Evolutionary conservation across 2,113 vertebrate genomes (phyloP).

Genomic region (Uropsilus gracilis): DNA sequence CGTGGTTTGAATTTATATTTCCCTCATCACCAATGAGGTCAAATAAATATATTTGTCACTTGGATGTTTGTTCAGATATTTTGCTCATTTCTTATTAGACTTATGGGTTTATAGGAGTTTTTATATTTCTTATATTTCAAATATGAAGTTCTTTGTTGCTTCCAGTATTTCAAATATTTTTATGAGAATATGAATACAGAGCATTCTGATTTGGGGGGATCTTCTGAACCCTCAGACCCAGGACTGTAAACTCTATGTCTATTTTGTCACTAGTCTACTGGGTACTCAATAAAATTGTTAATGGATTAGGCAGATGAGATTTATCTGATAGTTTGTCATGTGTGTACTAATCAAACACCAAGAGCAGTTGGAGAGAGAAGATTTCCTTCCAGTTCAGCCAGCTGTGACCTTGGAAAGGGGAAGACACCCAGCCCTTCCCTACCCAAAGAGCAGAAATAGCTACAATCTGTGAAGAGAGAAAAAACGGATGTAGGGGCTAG

Average conservation of each 20-base stretch:
- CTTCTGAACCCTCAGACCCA: background rate
- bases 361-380: background rate
- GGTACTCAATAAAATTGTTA: background rate
- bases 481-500: slow-evolving; percentile 8
- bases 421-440: slow-evolving; percentile 27
- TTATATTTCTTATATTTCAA: slow-evolving; percentile 26
- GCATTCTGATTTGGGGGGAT: background rate
- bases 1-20: background rate
- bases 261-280: slow-evolving; percentile 12
- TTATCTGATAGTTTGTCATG: background rate
- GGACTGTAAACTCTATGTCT: background rate
- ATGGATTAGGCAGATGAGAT: background rate
- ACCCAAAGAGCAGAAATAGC: slow-evolving; percentile 60
- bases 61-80: slow-evolving; percentile 28
- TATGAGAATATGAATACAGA: background rate
- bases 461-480: slow-evolving; percentile 15
- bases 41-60: background rate
- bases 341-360: background rate
- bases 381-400: slow-evolving; percentile 35
- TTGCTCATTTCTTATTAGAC: background rate
- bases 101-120: background rate
- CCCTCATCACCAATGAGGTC: background rate
- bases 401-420: slow-evolving; percentile 52
- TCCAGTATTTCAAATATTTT: slow-evolving; percentile 14
- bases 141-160: slow-evolving; percentile 16